phyloP scores from a whole-genome alignment of 2,113 vertebrate species.

The Eira barbara region DNA sequence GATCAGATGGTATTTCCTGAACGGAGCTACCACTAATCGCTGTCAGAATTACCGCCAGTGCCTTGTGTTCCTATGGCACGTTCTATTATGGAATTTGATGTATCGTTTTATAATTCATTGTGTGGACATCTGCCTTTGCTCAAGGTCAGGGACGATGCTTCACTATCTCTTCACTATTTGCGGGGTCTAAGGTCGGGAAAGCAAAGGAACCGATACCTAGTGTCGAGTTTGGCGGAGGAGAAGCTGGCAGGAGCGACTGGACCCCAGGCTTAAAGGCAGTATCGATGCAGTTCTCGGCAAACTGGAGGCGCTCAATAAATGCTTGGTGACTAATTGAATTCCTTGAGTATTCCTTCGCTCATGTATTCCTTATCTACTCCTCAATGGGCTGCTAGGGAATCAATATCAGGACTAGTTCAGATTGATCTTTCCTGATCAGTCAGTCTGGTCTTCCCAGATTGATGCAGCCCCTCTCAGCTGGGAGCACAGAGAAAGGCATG shows the following conservation, averaged over 20 bases:
- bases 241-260: no score
- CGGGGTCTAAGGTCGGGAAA: no score
- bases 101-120: neutral
- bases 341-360: neutral
- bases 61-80: neutral
- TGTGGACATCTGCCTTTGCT: neutral
- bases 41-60: neutral
- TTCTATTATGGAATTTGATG: neutral
- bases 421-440: neutral
- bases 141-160: neutral
- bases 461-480: fast-evolving
- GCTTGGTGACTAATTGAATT: neutral
- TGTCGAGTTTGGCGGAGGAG: no score
- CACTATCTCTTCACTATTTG: neutral
- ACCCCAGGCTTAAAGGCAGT: no score
- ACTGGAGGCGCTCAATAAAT: neutral
- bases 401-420: neutral
- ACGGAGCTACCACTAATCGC: neutral
- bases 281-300: neutral
- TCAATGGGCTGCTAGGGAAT: neutral
- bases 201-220: no score
- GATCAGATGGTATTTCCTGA: neutral
- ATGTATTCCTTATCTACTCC: neutral
- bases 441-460: neutral
- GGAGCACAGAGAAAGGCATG: neutral